Percentiles rank a stretch among this genome's conserved stretches.
Evolutionary conservation across 2,113 vertebrate genomes (phyloP).

Genomic region (Lamprologus lemairii): DNA sequence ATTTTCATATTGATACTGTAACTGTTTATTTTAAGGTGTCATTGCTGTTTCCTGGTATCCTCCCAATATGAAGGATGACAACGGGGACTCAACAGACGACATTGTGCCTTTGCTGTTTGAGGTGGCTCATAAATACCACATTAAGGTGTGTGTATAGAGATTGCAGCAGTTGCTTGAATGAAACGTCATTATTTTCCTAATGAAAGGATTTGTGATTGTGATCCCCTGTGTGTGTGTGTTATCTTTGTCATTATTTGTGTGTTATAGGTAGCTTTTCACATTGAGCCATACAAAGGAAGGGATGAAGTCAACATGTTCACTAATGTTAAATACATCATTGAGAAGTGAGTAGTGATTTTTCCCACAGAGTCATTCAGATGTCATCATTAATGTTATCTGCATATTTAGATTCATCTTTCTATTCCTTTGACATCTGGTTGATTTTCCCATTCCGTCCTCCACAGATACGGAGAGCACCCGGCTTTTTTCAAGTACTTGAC

Average conservation of each 20-base stretch:
- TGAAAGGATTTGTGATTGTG: background rate
- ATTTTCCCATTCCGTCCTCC: background rate
- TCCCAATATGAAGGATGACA: conserved; percentile 81
- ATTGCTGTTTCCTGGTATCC: conserved; percentile 95
- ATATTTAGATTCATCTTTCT: background rate
- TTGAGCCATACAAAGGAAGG: conserved; percentile 91
- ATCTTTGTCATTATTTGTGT: background rate
- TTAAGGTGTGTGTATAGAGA: conserved; percentile 81
- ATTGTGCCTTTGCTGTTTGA: conserved; percentile 85
- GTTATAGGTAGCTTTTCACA: conserved; percentile 88
- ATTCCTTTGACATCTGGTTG: background rate
- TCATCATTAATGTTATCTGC: background rate
- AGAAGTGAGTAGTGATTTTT: conserved; percentile 76
- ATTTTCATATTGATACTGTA: background rate
- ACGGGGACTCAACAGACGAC: conserved; percentile 81
- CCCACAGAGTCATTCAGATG: background rate
- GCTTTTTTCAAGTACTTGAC: conserved; percentile 89
- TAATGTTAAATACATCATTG: conserved; percentile 90
- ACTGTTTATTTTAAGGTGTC: conserved; percentile 75
- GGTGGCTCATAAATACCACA: conserved; percentile 83
- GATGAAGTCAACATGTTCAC: conserved; percentile 85
- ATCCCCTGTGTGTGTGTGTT: background rate
- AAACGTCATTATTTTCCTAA: background rate
- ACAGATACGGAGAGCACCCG: conserved; percentile 88
- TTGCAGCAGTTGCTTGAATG: background rate